These are phyloP conservation scores for Hypomecis punctinalis DNA, from an alignment of 2,888 invertebrate species.

Conservation along the genomic window DNA sequence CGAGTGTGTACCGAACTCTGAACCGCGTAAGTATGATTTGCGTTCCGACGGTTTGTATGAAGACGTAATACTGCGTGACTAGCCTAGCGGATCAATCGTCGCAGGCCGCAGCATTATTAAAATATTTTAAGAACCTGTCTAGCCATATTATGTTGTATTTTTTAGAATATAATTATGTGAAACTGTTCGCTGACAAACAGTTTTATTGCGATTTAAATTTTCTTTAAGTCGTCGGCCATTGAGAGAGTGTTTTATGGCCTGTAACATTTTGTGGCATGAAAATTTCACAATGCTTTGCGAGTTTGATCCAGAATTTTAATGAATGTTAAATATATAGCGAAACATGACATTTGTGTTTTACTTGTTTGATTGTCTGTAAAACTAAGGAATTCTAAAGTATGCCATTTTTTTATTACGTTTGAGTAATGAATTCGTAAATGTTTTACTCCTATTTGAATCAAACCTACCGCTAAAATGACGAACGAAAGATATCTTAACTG, in stretches of 20 bases:
- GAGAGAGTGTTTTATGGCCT: constrained; percentile 8
- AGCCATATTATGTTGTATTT: constrained; percentile 6
- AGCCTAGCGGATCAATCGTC: constrained; percentile 1
- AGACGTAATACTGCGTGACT: too few species aligned
- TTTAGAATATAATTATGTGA: constrained; percentile 13
- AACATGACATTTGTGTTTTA: background rate
- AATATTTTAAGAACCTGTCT: constrained; percentile 5
- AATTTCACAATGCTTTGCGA: background rate
- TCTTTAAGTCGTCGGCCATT: background rate
- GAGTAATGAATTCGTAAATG: too few species aligned
- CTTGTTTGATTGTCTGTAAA: background rate
- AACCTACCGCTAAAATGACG: too few species aligned
- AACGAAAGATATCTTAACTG: too few species aligned
- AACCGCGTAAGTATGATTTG: too few species aligned
- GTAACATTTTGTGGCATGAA: background rate
- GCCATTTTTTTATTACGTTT: too few species aligned
- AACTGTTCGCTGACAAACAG: constrained; percentile 17
- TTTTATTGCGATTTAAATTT: constrained; percentile 15
- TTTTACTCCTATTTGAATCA: too few species aligned
- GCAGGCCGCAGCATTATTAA: background rate
- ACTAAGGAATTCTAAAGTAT: background rate
- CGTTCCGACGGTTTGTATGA: too few species aligned
- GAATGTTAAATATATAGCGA: background rate
- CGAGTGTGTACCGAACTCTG: too few species aligned
- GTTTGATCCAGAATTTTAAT: background rate